Conservation (phyloP, 2,113 vertebrate genomes). For the Labeo catla region DNA sequence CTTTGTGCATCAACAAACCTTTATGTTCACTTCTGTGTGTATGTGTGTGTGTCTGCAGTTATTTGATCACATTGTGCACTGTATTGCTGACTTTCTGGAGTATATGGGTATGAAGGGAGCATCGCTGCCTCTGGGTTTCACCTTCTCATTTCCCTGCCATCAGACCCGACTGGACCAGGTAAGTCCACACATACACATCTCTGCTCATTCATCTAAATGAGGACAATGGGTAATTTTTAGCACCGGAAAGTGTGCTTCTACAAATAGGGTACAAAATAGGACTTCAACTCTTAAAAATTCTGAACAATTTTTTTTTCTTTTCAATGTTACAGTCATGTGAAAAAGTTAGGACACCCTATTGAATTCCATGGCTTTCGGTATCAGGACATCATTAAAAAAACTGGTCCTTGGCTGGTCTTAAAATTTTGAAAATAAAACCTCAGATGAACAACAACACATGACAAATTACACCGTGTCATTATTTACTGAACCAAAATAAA, state of each 20-base stretch:
- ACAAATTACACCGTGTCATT: too few relatives aligned
- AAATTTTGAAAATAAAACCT: too few relatives aligned
- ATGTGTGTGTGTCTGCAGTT: constrained; percentile 74
- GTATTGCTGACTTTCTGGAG: constrained; percentile 92
- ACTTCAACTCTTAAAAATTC: not conserved
- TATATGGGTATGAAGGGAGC: constrained; percentile 95
- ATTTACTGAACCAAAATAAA: too few relatives aligned
- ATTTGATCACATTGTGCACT: constrained; percentile 92
- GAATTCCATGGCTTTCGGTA: too few relatives aligned
- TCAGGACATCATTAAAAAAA: too few relatives aligned
- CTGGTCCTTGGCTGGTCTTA: too few relatives aligned
- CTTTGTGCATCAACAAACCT: not conserved
- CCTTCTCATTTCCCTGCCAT: constrained; percentile 95
- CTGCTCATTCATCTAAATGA: not conserved
- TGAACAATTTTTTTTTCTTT: too few relatives aligned
- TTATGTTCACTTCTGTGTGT: not conserved
- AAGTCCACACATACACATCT: constrained; percentile 34
- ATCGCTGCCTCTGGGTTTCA: constrained; percentile 90
- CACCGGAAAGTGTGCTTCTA: not conserved
- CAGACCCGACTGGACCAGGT: constrained; percentile 93
- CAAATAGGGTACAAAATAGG: not conserved
- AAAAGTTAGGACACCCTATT: too few relatives aligned
- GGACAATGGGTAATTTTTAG: not conserved
- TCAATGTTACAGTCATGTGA: too few relatives aligned
- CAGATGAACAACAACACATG: too few relatives aligned